Base-by-base conservation (phyloP, 2,888 invertebrate species). In the Cantharis rufa region DNA sequence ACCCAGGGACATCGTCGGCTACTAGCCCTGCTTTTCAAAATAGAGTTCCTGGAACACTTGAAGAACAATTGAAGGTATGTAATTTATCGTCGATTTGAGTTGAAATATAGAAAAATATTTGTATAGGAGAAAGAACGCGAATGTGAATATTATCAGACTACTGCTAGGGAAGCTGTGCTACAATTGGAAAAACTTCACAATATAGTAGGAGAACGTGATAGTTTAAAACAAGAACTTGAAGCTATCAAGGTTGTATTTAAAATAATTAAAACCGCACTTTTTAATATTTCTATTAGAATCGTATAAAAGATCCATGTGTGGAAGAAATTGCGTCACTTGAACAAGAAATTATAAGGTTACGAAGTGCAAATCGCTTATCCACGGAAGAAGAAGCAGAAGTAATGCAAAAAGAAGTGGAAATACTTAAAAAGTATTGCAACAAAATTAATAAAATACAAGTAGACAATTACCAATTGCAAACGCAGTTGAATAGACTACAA, bases 401-500 rank as follows among this genome's bases (percentile, higher is more conserved):
- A 11, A 83, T 87, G 27, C 78, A 81, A 62, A 86, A 85, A 74
- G 86, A 87, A 78, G 79, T 87, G 5, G 82, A 83, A 72, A 82
- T 84, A 10, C 73, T 86, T 15, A 87, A 86, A 76, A 83, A 82
- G 72, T 86, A 86, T 76, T 87, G 87, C 75, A 80, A 83, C 9
- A 85, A 86, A 78, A 75, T 87, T 27, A 81, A 83, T 1, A 79
- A 81, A 16, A 85, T 87, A 63, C 85, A 86, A 79, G 81, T 83
- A 28, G 86, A 87, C 74, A 87, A 87, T 75, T 71, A 82, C n/a
- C 74, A 80, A 28, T 78, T 87, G 9, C 85, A 84, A 80, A 73
- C 72, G 1, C 82, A 66, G 15, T 11, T 66, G 1, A 10, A 2
- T 2, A 13, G 21, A 15, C 11, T 66, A 9, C 9, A 16, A 2